These are phyloP conservation scores for Calameuta pallipes DNA, from an alignment of 2,888 invertebrate genomes.

Conservation along the genomic window DNA sequence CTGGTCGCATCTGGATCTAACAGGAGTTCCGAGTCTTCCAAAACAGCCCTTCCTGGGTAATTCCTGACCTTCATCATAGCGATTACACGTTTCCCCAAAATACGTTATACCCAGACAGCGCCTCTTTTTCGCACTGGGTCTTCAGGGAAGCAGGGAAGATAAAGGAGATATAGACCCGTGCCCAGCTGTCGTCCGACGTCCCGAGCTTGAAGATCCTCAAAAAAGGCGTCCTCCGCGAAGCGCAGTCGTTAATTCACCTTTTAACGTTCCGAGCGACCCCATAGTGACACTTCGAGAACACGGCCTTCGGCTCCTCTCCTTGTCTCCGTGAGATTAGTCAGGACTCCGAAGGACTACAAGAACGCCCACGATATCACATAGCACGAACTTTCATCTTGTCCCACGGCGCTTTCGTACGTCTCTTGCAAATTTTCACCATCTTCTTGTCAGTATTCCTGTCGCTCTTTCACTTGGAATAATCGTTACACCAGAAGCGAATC, in stretches of 20 bases:
- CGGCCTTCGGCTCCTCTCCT: background rate
- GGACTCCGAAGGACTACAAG: background rate
- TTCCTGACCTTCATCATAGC: slow-evolving; percentile 82
- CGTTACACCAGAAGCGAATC: background rate
- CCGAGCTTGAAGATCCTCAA: background rate
- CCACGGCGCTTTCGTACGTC: background rate
- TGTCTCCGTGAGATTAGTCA: background rate
- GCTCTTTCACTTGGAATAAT: background rate
- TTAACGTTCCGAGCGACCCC: background rate
- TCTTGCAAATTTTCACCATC: background rate
- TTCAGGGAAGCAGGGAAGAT: too few species aligned
- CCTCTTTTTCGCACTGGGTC: background rate
- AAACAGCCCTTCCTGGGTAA: slow-evolving; percentile 85
- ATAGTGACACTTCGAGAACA: background rate
- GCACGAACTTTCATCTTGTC: background rate
- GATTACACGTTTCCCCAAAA: background rate
- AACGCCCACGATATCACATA: background rate
- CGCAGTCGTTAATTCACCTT: background rate
- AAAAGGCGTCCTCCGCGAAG: background rate
- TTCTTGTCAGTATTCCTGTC: background rate
- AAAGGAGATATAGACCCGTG: background rate
- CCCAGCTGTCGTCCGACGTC: background rate
- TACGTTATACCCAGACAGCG: background rate
- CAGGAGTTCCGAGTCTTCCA: slow-evolving; percentile 71
- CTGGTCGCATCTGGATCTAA: slow-evolving; percentile 79